Percentiles rank a stretch among this genome's conserved stretches.
phyloP scores from a whole-genome alignment of 2,113 vertebrate species.

The Calyptommatus sinebrachiatus region DNA sequence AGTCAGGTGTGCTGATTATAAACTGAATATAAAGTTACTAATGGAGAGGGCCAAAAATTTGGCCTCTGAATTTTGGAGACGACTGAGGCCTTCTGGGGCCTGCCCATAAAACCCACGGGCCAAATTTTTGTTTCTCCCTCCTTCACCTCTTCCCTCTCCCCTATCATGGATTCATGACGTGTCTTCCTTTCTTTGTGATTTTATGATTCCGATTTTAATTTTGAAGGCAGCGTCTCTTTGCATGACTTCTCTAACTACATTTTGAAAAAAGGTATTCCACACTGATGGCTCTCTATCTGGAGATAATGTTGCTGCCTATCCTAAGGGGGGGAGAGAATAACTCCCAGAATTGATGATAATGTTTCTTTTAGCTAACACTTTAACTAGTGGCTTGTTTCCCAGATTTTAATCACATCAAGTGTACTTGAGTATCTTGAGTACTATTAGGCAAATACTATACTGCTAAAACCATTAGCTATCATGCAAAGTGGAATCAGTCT shows the following conservation, averaged over 20 bases:
- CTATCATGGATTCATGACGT: too few species aligned
- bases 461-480: background rate
- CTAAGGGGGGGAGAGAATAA: constrained; percentile 10
- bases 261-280: constrained; percentile 27
- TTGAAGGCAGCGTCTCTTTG: background rate
- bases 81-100: too few species aligned
- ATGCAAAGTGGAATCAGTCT: background rate
- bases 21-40: too few species aligned
- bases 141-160: too few species aligned
- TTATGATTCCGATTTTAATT: constrained; percentile 1
- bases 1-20: too few species aligned
- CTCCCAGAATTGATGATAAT: constrained; percentile 25
- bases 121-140: too few species aligned
- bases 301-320: fast-evolving
- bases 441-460: background rate
- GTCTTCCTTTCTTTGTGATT: background rate
- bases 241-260: constrained; percentile 29
- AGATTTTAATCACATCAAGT: constrained; percentile 40
- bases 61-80: too few species aligned
- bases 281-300: constrained; percentile 3
- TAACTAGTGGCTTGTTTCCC: background rate
- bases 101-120: too few species aligned
- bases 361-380: constrained; percentile 22
- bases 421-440: background rate
- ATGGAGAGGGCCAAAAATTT: too few species aligned